These are phyloP conservation scores for Tyrannus savana DNA, from an alignment of 2,113 vertebrate species.

Conservation along the genomic window DNA sequence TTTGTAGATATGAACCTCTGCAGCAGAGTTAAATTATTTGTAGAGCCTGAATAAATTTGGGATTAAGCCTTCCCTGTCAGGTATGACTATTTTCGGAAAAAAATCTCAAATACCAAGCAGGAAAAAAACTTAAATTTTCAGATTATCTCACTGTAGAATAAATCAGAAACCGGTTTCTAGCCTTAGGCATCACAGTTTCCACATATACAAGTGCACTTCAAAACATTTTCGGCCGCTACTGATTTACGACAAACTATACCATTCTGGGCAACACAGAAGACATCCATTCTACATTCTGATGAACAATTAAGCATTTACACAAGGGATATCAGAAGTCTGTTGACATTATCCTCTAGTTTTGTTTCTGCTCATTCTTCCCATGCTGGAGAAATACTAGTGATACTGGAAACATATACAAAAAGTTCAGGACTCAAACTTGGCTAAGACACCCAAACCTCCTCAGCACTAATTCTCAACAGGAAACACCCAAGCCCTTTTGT, in stretches of 20 bases:
- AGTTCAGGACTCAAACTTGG: background rate
- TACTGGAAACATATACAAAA: background rate
- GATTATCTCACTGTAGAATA: background rate
- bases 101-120: background rate
- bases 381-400: background rate
- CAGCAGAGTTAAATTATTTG: background rate
- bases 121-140: slow-evolving; percentile 36
- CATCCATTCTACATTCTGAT: background rate
- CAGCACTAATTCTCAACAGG: background rate
- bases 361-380: background rate
- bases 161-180: background rate
- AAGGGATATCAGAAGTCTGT: background rate
- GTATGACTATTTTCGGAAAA: background rate
- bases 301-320: background rate
- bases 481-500: background rate
- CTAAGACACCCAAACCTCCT: background rate
- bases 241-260: background rate
- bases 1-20: background rate
- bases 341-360: background rate
- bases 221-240: background rate
- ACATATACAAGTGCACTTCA: background rate
- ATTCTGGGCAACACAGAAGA: background rate
- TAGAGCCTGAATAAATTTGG: background rate
- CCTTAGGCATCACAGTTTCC: background rate
- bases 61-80: background rate